Evolutionary conservation across 2,797 vertebrate species (phyloP).

Genomic region (Eleutherodactylus coqui): DNA sequence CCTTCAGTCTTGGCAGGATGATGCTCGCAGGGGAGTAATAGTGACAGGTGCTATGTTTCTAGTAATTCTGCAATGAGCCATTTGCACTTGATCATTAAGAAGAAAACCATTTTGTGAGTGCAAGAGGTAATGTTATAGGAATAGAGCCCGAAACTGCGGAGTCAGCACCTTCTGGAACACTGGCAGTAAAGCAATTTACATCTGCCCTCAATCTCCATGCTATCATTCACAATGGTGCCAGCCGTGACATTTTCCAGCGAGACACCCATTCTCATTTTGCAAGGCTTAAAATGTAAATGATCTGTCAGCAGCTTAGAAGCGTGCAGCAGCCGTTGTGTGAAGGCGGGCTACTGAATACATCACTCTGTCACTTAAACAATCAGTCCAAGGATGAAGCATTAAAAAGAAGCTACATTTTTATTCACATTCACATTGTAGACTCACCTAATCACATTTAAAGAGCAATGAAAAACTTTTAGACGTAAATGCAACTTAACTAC

Average conservation of each 20-base stretch:
- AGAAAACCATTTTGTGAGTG: constrained; percentile 2
- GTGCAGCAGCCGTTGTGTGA: neutral
- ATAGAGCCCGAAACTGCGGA: constrained; percentile 26
- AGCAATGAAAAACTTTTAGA: too few species aligned
- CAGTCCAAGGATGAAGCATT: neutral
- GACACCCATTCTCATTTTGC: constrained; percentile 35
- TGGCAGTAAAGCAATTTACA: constrained; percentile 49
- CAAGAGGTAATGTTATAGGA: neutral
- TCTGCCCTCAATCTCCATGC: constrained; percentile 22
- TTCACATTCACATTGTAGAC: neutral
- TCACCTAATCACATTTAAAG: neutral
- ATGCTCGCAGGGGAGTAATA: neutral
- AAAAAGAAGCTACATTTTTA: neutral
- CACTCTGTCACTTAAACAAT: constrained; percentile 3
- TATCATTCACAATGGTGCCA: constrained; percentile 52
- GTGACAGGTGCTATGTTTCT: neutral
- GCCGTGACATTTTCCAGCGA: constrained; percentile 38
- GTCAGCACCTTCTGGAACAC: constrained; percentile 39
- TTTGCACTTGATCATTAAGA: constrained; percentile 38
- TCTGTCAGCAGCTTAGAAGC: constrained; percentile 26
- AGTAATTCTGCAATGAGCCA: constrained; percentile 16
- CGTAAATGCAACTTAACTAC: too few species aligned
- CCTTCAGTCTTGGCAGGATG: neutral
- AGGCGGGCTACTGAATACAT: neutral
- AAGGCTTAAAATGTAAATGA: constrained; percentile 52